phyloP scores from a whole-genome alignment of 2,888 invertebrate genomes.

The Allophyes oxyacanthae region DNA sequence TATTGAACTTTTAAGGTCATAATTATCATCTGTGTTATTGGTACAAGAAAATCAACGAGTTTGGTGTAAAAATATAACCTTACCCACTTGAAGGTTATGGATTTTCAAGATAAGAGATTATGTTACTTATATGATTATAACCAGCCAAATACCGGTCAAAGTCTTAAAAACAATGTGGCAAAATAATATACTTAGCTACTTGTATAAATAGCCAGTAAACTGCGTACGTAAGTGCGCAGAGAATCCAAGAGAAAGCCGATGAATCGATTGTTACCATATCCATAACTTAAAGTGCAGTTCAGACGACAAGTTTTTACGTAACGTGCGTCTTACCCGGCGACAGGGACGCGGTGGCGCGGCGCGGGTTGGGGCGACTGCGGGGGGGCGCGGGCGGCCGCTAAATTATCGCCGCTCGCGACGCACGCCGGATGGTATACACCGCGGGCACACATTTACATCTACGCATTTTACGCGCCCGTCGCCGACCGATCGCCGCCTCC shows the following conservation, averaged over 20 bases:
- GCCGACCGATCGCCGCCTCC: conserved; percentile 71
- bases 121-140: neutral
- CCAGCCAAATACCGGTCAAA: no score
- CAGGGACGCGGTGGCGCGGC: conserved; percentile 48
- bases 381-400: conserved; percentile 54
- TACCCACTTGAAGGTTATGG: conserved; percentile 17
- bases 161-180: no score
- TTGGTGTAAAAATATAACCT: neutral
- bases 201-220: conserved; percentile 4
- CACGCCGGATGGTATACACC: conserved; percentile 54
- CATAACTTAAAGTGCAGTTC: conserved; percentile 63
- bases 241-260: conserved; percentile 63
- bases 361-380: conserved; percentile 49
- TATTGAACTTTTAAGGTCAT: conserved; percentile 21
- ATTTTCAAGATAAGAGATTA: neutral
- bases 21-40: neutral
- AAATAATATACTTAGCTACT: no score
- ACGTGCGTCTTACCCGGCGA: conserved; percentile 58
- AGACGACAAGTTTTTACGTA: conserved; percentile 71
- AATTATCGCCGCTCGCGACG: conserved; percentile 61
- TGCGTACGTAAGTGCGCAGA: conserved; percentile 42
- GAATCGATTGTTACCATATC: conserved; percentile 55
- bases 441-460: conserved; percentile 73
- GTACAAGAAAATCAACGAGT: neutral
- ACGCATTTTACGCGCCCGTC: conserved; percentile 77